These are phyloP conservation scores for Moxostoma hubbsi DNA, from an alignment of 2,797 vertebrate genomes.

Conservation along the genomic window DNA sequence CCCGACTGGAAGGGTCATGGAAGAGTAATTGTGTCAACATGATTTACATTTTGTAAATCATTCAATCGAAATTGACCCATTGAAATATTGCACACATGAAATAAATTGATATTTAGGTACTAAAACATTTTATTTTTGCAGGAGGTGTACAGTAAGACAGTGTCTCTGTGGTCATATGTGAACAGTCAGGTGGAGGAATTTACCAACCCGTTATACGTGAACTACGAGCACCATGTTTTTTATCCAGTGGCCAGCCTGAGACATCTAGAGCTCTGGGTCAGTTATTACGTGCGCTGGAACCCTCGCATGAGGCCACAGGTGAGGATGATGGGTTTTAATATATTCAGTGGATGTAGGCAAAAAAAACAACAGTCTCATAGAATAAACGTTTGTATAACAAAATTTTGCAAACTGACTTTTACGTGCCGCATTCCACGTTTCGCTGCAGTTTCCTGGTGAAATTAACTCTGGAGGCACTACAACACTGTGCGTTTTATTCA, in stretches of 20 bases:
- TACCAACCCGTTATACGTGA: constrained; percentile 93
- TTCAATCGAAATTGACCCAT: too few species aligned
- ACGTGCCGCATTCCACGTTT: too few species aligned
- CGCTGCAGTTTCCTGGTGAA: too few species aligned
- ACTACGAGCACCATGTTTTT: constrained; percentile 91
- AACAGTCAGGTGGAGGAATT: constrained; percentile 95
- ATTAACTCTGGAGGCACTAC: too few species aligned
- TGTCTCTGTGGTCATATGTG: constrained; percentile 95
- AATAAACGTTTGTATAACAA: too few species aligned
- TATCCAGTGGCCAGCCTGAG: constrained; percentile 90
- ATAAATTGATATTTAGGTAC: background rate
- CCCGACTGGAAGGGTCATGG: too few species aligned
- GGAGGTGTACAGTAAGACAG: constrained; percentile 84
- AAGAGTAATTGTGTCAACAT: too few species aligned
- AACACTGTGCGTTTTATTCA: too few species aligned
- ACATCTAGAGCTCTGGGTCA: constrained; percentile 93
- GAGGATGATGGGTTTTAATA: background rate
- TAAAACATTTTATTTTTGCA: constrained; percentile 55
- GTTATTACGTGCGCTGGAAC: constrained; percentile 95
- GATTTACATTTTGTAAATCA: too few species aligned
- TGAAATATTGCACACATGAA: background rate
- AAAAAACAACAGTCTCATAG: too few species aligned
- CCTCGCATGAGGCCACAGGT: constrained; percentile 93
- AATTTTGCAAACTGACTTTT: too few species aligned
- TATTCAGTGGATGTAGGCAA: too few species aligned